phyloP scores from a whole-genome alignment of 2,888 invertebrate genomes.

The Drosophila colorata region DNA sequence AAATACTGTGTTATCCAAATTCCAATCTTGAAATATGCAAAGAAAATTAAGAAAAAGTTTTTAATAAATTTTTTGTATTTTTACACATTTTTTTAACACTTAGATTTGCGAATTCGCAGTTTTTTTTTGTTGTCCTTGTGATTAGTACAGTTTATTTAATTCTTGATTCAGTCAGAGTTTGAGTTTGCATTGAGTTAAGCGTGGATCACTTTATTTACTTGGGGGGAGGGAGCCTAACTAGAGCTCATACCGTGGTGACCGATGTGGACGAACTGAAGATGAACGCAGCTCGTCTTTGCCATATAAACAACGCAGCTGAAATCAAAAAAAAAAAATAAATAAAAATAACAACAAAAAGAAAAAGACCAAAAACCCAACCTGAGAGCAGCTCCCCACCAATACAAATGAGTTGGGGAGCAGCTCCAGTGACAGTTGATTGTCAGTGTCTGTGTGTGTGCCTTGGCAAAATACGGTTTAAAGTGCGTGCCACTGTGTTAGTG shows the following conservation, averaged over 20 bases:
- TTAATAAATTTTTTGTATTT: conserved; percentile 15
- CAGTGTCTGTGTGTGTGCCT: conserved; percentile 18
- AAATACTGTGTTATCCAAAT: conserved; percentile 66
- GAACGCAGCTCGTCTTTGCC: conserved; percentile 84
- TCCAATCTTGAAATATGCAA: conserved; percentile 73
- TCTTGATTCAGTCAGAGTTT: conserved; percentile 25
- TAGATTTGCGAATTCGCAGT: conserved; percentile 17
- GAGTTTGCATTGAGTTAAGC: conserved; percentile 24
- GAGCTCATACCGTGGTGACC: conserved; percentile 85
- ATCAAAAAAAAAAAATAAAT: conserved; percentile 35
- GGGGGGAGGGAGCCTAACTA: conserved; percentile 69
- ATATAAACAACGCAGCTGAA: conserved; percentile 83
- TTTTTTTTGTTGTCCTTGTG: conserved; percentile 45
- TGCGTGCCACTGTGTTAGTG: conserved; percentile 44
- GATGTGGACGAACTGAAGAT: conserved; percentile 86
- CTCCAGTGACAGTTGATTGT: conserved; percentile 59
- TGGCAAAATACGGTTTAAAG: conserved; percentile 37
- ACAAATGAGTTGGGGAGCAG: conserved; percentile 56
- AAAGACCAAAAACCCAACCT: conserved; percentile 45
- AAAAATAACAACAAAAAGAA: conserved; percentile 28
- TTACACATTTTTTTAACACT: conserved; percentile 40
- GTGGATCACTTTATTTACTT: conserved; percentile 60
- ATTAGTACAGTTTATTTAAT: conserved; percentile 41
- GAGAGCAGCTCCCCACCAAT: conserved; percentile 59
- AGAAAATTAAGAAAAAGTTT: conserved; percentile 50